These are phyloP conservation scores for Eciton burchellii DNA, from an alignment of 1,140 invertebrate species.

Conservation along the genomic window DNA sequence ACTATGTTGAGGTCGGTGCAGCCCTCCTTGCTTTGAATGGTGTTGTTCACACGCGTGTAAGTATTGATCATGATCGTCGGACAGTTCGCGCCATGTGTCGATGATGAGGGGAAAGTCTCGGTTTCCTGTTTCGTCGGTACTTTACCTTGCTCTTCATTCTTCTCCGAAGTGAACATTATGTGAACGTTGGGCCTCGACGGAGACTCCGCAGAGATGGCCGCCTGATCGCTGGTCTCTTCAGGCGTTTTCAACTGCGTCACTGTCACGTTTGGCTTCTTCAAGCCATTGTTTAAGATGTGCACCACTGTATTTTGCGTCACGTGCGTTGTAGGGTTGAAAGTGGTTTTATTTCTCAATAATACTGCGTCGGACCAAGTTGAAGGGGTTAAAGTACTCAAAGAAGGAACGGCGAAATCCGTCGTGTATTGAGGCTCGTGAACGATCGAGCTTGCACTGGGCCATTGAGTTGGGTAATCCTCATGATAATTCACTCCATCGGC, in stretches of 20 bases:
- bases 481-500: background rate
- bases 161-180: conserved; percentile 80
- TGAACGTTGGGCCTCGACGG: conserved; percentile 76
- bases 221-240: background rate
- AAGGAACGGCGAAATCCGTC: background rate
- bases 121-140: conserved; percentile 42
- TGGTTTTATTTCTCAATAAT: conserved; percentile 27
- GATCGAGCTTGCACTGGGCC: background rate
- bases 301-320: conserved; percentile 81
- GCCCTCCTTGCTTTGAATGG: conserved; percentile 82
- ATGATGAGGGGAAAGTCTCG: conserved; percentile 13
- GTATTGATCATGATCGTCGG: conserved; percentile 84
- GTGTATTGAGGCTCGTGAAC: background rate
- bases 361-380: background rate
- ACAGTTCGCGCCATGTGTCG: conserved; percentile 70
- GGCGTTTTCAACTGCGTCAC: conserved; percentile 64
- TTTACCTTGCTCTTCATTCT: conserved; percentile 66
- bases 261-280: conserved; percentile 73
- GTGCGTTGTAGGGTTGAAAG: conserved; percentile 69
- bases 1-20: conserved; percentile 84
- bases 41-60: conserved; percentile 82
- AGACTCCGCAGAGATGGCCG: background rate
- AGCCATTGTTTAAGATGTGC: conserved; percentile 79
- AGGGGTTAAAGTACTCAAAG: background rate
- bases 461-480: background rate